Evolutionary conservation across 2,888 invertebrate genomes (phyloP), one percentile per base, ranked within the genome.

Genomic region (Chalcosyrphus nemorum): DNA sequence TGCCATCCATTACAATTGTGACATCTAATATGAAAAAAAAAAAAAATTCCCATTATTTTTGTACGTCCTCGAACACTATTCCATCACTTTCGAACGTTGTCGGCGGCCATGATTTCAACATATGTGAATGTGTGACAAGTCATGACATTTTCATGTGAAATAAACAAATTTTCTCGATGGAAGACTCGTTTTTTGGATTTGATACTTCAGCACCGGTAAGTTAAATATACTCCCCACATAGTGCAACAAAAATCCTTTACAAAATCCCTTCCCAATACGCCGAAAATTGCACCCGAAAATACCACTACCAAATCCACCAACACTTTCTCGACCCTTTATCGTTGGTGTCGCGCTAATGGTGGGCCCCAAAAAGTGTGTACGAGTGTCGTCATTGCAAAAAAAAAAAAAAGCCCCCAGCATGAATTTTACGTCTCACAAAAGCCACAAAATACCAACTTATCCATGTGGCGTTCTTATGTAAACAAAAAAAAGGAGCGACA

Each of bases 131-230:
- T 92, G 93, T 94, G 94, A 93, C 93, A 93, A 94, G 93, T 93
- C 93, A 94, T 94, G 94, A 93, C 93, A 94, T 92, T 93, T 93
- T 92, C 92, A 93, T 93, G 91, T 93, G 93, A 93, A 93, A 92
- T 93, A 92, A 91, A 93, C 93, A 93, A 93, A 92, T 88, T 90
- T 89, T 88, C 86, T 89, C 92, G 95, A 96, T 96, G 96, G 96
- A 95, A 94, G 95, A 96, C 94, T 95, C 95, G 92, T 96, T 96
- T 94, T 96, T 96, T 94, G 95, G 95, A 93, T 95, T 96, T 93
- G 94, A 95, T 93, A 94, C 95, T 91, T 93, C 95, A 92, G 91
- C 94, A 93, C 94, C 95, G 93, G 96, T 96, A 92, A 95, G 95
- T 94, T 90, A 81, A 86, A 71, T 71, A 77, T 59, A 32, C 38